Percentiles rank a stretch among this genome's conserved stretches.
These are phyloP conservation scores for Cheilosia scutellata DNA, from an alignment of 2,888 invertebrate genomes.

Conservation along the genomic window DNA sequence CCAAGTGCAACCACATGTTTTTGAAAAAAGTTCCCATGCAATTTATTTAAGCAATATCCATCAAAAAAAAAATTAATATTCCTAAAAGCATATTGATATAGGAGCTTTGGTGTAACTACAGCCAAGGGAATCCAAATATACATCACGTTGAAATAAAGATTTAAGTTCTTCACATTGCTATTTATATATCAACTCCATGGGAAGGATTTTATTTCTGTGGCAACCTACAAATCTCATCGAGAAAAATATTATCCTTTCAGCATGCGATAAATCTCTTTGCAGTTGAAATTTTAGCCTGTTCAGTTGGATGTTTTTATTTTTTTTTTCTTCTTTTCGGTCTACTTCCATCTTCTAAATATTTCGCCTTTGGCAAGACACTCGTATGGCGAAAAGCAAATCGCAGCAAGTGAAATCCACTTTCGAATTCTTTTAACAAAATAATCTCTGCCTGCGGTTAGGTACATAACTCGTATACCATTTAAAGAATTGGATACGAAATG, in stretches of 20 bases:
- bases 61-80: slow-evolving; percentile 1
- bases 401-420: no score
- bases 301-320: not conserved
- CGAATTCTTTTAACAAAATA: no score
- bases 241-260: slow-evolving; percentile 44
- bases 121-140: not conserved
- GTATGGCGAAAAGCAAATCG: no score
- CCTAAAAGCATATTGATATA: not conserved
- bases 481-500: no score
- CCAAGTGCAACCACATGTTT: not conserved
- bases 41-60: not conserved
- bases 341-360: no score
- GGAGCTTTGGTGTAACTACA: not conserved
- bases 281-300: slow-evolving; percentile 11
- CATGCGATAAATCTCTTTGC: slow-evolving; percentile 17
- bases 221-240: slow-evolving; percentile 24
- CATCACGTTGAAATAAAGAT: slow-evolving; percentile 10
- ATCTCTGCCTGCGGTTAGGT: no score
- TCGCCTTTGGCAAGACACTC: no score
- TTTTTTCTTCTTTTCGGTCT: not conserved
- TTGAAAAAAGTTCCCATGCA: not conserved
- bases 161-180: slow-evolving; percentile 11
- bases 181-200: slow-evolving; percentile 7
- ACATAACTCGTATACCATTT: no score
- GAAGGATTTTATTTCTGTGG: slow-evolving; percentile 14